These are phyloP conservation scores for Venusia cambrica DNA, from an alignment of 2,888 invertebrate genomes.

Conservation along the genomic window DNA sequence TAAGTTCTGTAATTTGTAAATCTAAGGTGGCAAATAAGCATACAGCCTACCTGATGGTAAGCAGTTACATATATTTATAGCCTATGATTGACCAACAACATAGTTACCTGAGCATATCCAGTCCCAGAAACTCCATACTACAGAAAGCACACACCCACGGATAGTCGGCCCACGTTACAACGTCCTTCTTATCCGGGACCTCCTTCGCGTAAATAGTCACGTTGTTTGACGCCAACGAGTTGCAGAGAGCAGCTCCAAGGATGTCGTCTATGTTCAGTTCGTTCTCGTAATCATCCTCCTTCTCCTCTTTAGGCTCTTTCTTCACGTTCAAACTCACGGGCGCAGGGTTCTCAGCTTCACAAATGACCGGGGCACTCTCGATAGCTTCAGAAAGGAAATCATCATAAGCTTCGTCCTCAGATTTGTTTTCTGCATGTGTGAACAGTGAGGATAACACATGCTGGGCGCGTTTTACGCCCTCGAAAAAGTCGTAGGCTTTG, in stretches of 20 bases:
- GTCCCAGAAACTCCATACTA: conserved; percentile 60
- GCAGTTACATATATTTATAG: too few relatives aligned
- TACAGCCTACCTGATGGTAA: too few relatives aligned
- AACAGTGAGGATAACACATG: conserved; percentile 46
- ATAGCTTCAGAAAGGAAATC: conserved; percentile 41
- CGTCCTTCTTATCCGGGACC: conserved; percentile 45
- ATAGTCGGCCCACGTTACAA: conserved; percentile 62
- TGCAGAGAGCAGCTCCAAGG: conserved; percentile 55
- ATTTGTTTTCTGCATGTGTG: conserved; percentile 30
- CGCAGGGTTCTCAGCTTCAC: conserved; percentile 27
- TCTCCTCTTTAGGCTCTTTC: conserved; percentile 56
- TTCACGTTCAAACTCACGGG: conserved; percentile 41
- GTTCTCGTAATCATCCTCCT: conserved; percentile 28
- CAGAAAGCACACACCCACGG: conserved; percentile 66
- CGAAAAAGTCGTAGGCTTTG: conserved; percentile 59
- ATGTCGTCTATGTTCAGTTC: conserved; percentile 57
- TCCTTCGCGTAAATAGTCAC: conserved; percentile 61
- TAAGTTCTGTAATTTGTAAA: too few relatives aligned
- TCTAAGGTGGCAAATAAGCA: too few relatives aligned
- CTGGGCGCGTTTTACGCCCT: conserved; percentile 53
- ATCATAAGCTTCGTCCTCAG: conserved; percentile 56
- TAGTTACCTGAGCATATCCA: conserved; percentile 59
- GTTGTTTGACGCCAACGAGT: conserved; percentile 45
- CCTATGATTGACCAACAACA: too few relatives aligned
- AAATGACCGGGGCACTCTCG: conserved; percentile 36